Evolutionary conservation across 2,113 vertebrate genomes (phyloP).

Genomic region (Herpetotheres cachinnans): DNA sequence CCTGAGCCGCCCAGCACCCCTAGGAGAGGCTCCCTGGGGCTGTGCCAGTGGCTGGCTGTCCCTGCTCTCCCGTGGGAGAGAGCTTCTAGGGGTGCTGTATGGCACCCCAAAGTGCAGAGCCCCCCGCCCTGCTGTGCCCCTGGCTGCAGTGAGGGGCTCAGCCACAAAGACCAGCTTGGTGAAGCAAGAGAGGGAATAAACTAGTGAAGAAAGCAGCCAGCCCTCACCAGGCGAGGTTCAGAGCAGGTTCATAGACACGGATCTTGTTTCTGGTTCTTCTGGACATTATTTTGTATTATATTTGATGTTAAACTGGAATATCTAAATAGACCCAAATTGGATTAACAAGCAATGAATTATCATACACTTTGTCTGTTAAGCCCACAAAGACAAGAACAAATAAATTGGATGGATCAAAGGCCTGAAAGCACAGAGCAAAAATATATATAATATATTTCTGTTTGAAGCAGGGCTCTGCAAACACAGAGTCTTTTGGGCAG

Average conservation of each 20-base stretch:
- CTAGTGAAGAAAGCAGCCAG: background rate
- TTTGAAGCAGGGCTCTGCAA: background rate
- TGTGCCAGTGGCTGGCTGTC: accelerated
- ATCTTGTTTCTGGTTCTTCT: slow-evolving; percentile 12
- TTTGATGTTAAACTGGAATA: slow-evolving; percentile 43
- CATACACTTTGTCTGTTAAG: background rate
- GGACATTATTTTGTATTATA: background rate
- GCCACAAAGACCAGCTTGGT: accelerated
- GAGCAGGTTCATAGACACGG: background rate
- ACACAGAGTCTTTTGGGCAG: background rate
- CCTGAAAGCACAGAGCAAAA: background rate
- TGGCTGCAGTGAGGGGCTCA: accelerated
- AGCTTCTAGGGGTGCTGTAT: background rate
- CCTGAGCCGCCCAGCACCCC: background rate
- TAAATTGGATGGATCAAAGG: slow-evolving; percentile 43
- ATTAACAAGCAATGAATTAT: slow-evolving; percentile 53
- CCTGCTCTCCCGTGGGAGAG: accelerated
- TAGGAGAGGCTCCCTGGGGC: background rate
- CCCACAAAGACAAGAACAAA: slow-evolving; percentile 50
- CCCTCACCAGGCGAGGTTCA: background rate
- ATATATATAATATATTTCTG: background rate
- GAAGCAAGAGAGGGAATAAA: background rate
- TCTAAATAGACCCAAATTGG: slow-evolving; percentile 40
- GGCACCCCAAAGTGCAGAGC: background rate
- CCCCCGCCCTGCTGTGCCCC: background rate